Evolutionary conservation across 2,797 vertebrate genomes (phyloP), one percentile per base, ranked within the genome.

Genomic region (Ptychadena robeensis): DNA sequence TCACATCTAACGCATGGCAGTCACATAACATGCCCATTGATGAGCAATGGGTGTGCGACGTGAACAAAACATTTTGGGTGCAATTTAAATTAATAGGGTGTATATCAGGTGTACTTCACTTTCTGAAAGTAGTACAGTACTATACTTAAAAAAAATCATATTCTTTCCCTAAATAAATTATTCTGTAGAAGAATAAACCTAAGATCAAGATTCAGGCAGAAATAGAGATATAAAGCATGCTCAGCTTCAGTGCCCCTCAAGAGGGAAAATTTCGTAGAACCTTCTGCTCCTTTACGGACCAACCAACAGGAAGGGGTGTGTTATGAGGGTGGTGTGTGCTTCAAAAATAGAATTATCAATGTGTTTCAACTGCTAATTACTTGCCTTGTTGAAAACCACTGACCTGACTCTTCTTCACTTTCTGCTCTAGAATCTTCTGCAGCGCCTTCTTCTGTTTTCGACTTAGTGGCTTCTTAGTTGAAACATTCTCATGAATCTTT

Each of bases 321-420:
- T 15, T 48, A 12, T 48, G 40, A 18, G 5, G 18, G 6, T 22
- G 15, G 2, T 53, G 12, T 18, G n/a, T 44, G 40, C 11, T 44
- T 15, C 40, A 44, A 15, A 44, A 44, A 22, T 25, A 28, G 25
- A 61, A 61, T 25, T 28, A 28, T 61, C 11, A 61, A 25, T 25
- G 9, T 25, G 14, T 61, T 11, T 61, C 53, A 59, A 59, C 6
- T n/a, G 9, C 18, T n/a, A 27, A 25, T 4, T 28, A 12, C n/a
- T 27, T 61, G 15, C 10, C 57, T 28, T 37, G 34, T 53, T 18
- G 5, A 22, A 53, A 22, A 11, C 18, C 44, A 0, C 2, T 0
- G 80, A 99, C 97, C 92, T 97, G 92, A 30, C 89, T 91, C 86
- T 98, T 99, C 89, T 98, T 99, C 10, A 96, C 93, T 81, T 99